Base-by-base conservation (phyloP, 2,888 invertebrate species). In the Clitarchus hookeri region DNA sequence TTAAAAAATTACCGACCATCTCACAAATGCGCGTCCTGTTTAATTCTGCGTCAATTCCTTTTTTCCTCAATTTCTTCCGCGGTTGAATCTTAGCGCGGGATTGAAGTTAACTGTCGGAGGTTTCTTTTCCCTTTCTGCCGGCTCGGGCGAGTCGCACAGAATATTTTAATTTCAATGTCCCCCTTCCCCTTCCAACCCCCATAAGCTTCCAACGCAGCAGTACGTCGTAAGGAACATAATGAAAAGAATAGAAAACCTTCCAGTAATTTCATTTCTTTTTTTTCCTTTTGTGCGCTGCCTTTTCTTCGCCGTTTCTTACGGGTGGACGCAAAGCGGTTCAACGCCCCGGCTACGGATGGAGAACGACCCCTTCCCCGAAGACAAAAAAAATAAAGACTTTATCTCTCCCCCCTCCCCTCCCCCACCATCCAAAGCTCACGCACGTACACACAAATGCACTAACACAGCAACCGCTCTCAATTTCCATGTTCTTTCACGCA, bases 401-500 rank as follows among this genome's bases (percentile, higher is more conserved):
- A 65, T 65, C 65, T 8, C 65, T 23, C 8, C 23, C 65, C 3
- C 23, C 8, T 8, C 48, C 48, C 48, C 0, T 48, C 48, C 12
- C 48, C n/a, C 12, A 48, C 12, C 6, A 6, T 48, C n/a, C n/a
- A n/a, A 36, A 36, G 36, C 36, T 36, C 36, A 36, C 36, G 36
- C 36, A 36, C 48, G 12, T 8, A 6, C 2, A 48, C 2, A 8
- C 48, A 16, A 48, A 48, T 48, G 16, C 48, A 48, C 48, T 13
- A 48, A 48, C 48, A 48, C 48, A 8, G 48, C 0, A 1, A 19
- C n/a, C n/a, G 65, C 0, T 65, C 65, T 65, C 65, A 65, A 65
- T 65, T 65, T 23, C n/a, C 65, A 65, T 65, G 65, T 65, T 65
- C 65, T 65, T 65, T 65, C 65, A 65, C 65, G 65, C 65, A 65